Base-by-base conservation (phyloP, 2,113 vertebrate species). In the Stigmatopora nigra region DNA sequence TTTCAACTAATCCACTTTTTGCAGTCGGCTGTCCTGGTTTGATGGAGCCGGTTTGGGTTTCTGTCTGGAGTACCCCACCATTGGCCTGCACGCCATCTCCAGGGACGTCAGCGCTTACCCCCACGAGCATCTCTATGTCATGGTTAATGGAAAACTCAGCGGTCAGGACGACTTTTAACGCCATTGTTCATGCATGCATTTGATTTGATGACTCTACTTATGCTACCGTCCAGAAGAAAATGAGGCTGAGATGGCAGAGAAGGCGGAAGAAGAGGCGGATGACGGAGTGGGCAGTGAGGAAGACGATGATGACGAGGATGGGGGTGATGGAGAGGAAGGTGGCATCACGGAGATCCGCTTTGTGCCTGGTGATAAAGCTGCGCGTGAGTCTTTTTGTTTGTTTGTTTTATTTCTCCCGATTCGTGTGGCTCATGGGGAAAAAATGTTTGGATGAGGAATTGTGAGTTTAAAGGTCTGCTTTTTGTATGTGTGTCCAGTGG, bases 51-150 rank as follows among this genome's bases (percentile, higher is more conserved):
- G 97, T 15, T 81, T 92, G 78, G 96, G 96, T 31, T 97, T 98
- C 81, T 93, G 87, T 17, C 78, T 99, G 86, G 95, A 99, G 66
- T 99, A 98, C 52, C 96, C 95, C n/a, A 82, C 89, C 68, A 97
- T 99, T 48, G 92, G 97, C 48, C 89, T 99, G 12, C 97, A 99
- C 0, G 97, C 97, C 0, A 90, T 99, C 64, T 99, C 95, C 81
- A 92, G 93, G 71, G 97, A 99, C 67, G 80, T 91, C 55, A 91
- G 78, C 0, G 78, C 93, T 0, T 97, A 91, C 77, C 95, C 96
- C 0, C 91, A 91, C 78, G 95, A 99, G 51, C 95, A 99, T 79
- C 80, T 99, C 22, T 99, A 99, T 0, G 92, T 99, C 78, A 97
- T 99, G 96, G 95, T 98, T 78, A 99, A 98, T 5, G 92, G 92